Percentiles rank a stretch among this genome's conserved stretches.
phyloP scores from a whole-genome alignment of 1,140 invertebrate species.

The Penaeus chinensis region DNA sequence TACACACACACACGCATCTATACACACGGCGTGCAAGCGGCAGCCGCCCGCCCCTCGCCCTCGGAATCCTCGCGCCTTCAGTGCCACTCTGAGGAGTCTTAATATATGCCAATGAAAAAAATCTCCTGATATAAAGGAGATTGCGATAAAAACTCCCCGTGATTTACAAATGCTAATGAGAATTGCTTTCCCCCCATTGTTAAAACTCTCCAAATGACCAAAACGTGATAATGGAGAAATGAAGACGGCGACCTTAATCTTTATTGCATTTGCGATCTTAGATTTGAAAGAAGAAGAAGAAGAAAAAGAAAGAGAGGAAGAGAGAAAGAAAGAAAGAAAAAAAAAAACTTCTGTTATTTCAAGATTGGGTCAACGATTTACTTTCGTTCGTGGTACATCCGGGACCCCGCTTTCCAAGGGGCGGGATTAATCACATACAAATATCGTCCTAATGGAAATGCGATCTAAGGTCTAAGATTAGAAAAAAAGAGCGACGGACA shows the following conservation, averaged over 20 bases:
- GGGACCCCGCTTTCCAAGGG: background rate
- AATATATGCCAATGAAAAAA: conserved; percentile 42
- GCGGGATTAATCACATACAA: conserved; percentile 30
- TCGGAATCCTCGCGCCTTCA: no score
- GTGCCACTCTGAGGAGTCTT: background rate
- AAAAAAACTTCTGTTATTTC: background rate
- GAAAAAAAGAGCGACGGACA: background rate
- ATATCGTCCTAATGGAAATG: background rate
- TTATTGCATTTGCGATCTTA: conserved; percentile 50
- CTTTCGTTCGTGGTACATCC: background rate
- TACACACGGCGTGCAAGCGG: background rate
- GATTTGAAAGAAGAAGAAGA: background rate
- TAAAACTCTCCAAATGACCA: conserved; percentile 50
- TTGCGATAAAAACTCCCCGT: conserved; percentile 40
- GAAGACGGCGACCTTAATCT: conserved; percentile 51
- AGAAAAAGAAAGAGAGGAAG: background rate
- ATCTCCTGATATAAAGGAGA: conserved; percentile 42
- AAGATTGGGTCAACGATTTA: no score
- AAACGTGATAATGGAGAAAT: conserved; percentile 57
- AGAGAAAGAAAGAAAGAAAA: background rate
- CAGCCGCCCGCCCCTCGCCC: background rate
- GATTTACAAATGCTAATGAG: conserved; percentile 52
- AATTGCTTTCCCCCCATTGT: conserved; percentile 36
- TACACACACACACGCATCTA: background rate
- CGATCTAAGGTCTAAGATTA: background rate